Evolutionary conservation across 2,888 invertebrate species (phyloP).

Genomic region (Agriotes lineatus): DNA sequence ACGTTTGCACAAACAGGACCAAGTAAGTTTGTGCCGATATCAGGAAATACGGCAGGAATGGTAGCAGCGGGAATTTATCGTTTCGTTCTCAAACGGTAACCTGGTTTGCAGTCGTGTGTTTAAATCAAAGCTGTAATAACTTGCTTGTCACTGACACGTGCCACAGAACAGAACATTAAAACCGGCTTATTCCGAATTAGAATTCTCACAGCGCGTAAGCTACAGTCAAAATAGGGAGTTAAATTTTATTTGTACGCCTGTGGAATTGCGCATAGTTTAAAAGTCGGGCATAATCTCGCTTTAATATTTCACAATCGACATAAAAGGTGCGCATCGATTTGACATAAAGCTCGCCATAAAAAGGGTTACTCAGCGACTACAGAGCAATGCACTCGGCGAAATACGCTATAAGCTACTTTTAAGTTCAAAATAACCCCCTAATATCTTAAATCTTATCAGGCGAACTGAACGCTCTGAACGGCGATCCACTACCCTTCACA

Average conservation of each 20-base stretch:
- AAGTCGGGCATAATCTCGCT: not conserved
- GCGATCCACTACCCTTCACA: not conserved
- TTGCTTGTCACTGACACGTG: conserved; percentile 55
- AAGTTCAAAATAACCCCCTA: not conserved
- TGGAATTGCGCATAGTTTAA: conserved; percentile 12
- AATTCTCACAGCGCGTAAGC: conserved; percentile 24
- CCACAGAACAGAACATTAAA: conserved; percentile 43
- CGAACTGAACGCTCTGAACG: not conserved
- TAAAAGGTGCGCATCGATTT: conserved; percentile 16
- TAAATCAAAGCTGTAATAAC: conserved; percentile 58
- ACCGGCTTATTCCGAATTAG: conserved; percentile 36
- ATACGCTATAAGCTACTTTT: conserved; percentile 18
- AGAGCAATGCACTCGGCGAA: conserved; percentile 18
- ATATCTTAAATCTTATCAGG: conserved; percentile 1
- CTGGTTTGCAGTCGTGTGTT: conserved; percentile 48
- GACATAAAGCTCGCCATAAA: conserved; percentile 7
- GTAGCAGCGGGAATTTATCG: conserved; percentile 42
- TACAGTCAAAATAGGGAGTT: conserved; percentile 22
- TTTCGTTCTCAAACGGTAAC: conserved; percentile 40
- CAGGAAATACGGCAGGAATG: conserved; percentile 26
- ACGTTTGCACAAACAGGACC: conserved; percentile 35
- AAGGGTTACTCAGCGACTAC: conserved; percentile 12
- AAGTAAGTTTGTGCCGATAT: conserved; percentile 28
- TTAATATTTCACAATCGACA: conserved; percentile 22
- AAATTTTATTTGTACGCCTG: conserved; percentile 21